Base-by-base conservation (phyloP, 1,140 invertebrate genomes). In the Sycophaga agraensis region DNA sequence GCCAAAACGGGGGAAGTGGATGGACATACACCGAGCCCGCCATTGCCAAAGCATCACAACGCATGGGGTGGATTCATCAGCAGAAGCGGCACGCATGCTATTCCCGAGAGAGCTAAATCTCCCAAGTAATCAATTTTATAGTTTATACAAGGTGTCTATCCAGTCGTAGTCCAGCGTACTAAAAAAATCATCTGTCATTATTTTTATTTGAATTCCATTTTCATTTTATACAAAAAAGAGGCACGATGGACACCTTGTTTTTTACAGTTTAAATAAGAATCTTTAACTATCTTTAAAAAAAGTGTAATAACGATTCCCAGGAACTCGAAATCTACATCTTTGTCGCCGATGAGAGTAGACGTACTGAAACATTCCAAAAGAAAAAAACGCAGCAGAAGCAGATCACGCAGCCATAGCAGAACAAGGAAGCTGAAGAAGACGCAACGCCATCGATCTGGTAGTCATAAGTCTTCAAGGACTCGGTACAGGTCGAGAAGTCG, bases 1-100 rank as follows among this genome's bases (percentile, higher is more conserved):
- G 86, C 85, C 0, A 75, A 84, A 64, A 75, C 77, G 11, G 78
- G 80, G 17, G 82, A 78, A n/a, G 64, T 78, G 1, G 85, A 85
- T 40, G 81, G 81, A 35, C 82, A 84, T 46, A 86, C 86, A 0
- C 84, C 87, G 21, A 79, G 85, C 79, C 80, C 74, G 73, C 79
- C 68, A 56, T 68, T 72, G 73, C 80, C 70, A 56, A 46, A 46
- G 5, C 26, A 56, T 34, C 85, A 87, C 65, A 87, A 87, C 68
- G 86, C 86, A 35, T 86, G 85, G 85, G 83, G 85, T 34, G 86
- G 86, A 50, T 87, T 88, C 62, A 86, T 87, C 59, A 84, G 82
- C 66, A 71, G 78, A 28, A 79, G 76, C 17, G 77, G 73, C 1
- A 73, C 76, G 0, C 76, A 79, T 28, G 72, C 78, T 0, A 57